Evolutionary conservation across 2,888 invertebrate genomes (phyloP).

Genomic region (Hartigia nigra): DNA sequence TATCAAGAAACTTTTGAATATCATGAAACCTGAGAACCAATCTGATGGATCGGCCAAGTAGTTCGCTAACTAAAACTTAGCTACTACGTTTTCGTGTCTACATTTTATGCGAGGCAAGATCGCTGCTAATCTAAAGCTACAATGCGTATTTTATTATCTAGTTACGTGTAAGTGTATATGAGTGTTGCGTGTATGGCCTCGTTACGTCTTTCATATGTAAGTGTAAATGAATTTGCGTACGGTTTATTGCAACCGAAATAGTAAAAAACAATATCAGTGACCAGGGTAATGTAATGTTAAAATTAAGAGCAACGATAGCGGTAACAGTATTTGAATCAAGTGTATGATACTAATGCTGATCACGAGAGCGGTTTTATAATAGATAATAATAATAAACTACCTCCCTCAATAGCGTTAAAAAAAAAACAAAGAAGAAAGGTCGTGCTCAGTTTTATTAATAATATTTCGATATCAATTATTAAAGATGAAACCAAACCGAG

Average conservation of each 20-base stretch:
- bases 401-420: background rate
- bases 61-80: conserved; percentile 26
- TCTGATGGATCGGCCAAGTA: conserved; percentile 18
- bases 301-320: background rate
- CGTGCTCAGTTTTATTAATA: background rate
- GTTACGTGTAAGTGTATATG: conserved; percentile 21
- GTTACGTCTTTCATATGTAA: background rate
- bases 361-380: too few relatives aligned
- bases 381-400: background rate
- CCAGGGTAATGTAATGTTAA: background rate
- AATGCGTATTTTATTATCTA: conserved; percentile 13
- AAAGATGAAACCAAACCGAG: background rate
- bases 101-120: conserved; percentile 28
- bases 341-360: background rate
- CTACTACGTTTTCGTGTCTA: conserved; percentile 28
- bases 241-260: background rate
- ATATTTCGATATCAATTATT: background rate
- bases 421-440: background rate
- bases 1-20: background rate
- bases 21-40: conserved; percentile 5
- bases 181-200: conserved; percentile 10
- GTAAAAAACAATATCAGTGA: background rate
- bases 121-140: conserved; percentile 25
- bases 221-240: background rate
- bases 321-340: background rate